Conservation (phyloP, 2,888 invertebrate genomes). For the Julus scanicus region DNA sequence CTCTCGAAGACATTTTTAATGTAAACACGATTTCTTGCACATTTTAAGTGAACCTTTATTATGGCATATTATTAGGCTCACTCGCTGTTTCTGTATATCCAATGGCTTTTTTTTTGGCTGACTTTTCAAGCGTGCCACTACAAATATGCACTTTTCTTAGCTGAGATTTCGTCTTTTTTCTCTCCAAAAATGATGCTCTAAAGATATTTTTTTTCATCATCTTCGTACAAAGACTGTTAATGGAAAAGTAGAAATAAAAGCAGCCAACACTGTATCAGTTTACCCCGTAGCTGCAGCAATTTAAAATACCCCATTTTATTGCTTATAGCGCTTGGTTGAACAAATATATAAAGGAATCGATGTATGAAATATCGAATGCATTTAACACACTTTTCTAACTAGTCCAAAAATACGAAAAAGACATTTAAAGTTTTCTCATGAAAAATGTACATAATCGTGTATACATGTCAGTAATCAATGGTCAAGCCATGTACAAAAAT, state of each 20-base stretch:
- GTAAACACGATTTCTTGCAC: conserved; percentile 32
- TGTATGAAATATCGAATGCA: not conserved
- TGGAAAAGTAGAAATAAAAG: conserved; percentile 36
- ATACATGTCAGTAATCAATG: no score
- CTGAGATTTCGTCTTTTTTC: conserved; percentile 16
- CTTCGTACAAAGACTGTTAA: conserved; percentile 39
- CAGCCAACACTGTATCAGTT: conserved; percentile 30
- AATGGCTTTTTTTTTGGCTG: not conserved
- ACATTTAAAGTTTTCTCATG: not conserved
- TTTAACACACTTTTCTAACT: not conserved
- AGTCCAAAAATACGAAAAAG: not conserved
- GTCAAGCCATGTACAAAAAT: no score
- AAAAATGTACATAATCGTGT: not conserved
- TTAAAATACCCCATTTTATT: conserved; percentile 34
- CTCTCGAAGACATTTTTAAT: conserved; percentile 39
- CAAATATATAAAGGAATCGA: conserved; percentile 3
- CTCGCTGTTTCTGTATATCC: not conserved
- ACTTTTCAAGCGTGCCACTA: not conserved
- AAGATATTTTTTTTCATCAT: conserved; percentile 12
- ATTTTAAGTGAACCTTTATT: conserved; percentile 36
- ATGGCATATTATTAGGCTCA: conserved; percentile 36
- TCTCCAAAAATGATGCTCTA: conserved; percentile 32
- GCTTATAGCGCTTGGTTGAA: not conserved
- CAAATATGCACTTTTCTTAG: conserved; percentile 36
- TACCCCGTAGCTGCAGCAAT: conserved; percentile 24